These are phyloP conservation scores for Seira ritae DNA, from an alignment of 2,888 invertebrate species.

Conservation along the genomic window DNA sequence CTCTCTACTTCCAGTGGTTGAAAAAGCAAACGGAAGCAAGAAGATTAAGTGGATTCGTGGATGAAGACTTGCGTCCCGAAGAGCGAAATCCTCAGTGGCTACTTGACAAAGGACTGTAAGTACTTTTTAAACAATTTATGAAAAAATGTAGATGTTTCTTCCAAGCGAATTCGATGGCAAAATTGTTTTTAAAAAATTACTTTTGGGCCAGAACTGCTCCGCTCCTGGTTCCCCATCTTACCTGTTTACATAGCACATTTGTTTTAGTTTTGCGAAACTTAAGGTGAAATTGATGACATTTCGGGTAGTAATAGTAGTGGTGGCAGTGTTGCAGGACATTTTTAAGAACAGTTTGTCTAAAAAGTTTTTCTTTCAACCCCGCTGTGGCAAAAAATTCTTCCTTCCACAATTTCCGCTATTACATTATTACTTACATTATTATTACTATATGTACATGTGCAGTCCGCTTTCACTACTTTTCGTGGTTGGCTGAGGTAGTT, in stretches of 20 bases:
- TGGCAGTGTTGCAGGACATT: neutral
- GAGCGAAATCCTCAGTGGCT: conserved; percentile 90
- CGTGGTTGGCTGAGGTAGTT: neutral
- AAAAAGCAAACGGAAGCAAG: conserved; percentile 86
- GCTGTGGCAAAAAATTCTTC: conserved; percentile 4
- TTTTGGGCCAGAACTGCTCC: neutral
- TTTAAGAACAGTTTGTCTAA: neutral
- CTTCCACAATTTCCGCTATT: conserved; percentile 19
- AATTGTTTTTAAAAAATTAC: neutral
- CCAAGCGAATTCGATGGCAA: neutral
- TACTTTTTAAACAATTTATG: conserved; percentile 61
- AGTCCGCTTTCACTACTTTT: neutral
- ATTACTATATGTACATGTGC: conserved; percentile 1
- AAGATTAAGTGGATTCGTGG: conserved; percentile 82
- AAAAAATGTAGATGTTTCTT: neutral
- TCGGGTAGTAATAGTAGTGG: too few species aligned
- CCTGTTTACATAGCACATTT: neutral
- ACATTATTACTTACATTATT: neutral
- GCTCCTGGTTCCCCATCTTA: neutral
- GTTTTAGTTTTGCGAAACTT: neutral
- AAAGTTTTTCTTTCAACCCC: neutral
- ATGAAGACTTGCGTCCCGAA: conserved; percentile 84
- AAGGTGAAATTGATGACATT: neutral
- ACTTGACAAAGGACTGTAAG: conserved; percentile 86
- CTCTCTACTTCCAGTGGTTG: conserved; percentile 80